Base-by-base conservation (phyloP, 2,888 invertebrate genomes). In the Brenthis daphne region DNA sequence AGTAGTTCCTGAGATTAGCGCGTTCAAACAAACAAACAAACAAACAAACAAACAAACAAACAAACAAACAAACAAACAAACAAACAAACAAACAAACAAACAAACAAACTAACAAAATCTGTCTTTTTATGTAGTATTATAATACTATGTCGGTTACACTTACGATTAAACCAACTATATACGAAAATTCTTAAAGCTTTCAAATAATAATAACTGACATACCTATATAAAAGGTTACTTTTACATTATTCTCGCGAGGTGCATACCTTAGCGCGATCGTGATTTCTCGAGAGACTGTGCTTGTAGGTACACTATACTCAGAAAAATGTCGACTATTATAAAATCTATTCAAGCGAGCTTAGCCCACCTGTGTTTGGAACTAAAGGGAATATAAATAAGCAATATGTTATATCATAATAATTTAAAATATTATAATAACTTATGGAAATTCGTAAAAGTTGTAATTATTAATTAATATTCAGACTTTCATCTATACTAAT, bases 191-290 rank as follows among this genome's bases (percentile, higher is more conserved):
- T 65, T 33, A 56, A 33, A 63, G 61, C 53, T 24, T 53, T 65
- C 56, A 60, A 58, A 67, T 67, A 67, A 67, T 67, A 67, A 67
- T 64, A 50, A 67, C 37, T 37, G 24, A 67, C 56, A 65, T 43
- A 61, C 65, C 60, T 20, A 20, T 20, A 20, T 20, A 20, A 20
- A 20, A 20, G 20, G 20, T 20, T 20, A 20, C 20, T 69, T 69
- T 65, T 65, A 63, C 67, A 61, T 66, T 66, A 66, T 67, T 67
- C 67, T 67, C 60, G 61, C 61, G 60, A 55, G 55, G 14, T 33
- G 57, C 57, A 55, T 67, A 67, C 67, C 67, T 67, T 67, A 56
- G 61, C 48, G 61, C 61, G 67, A 61, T 67, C 67, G 67, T 67
- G 61, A 69, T 69, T 71, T 68, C 60, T 63, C 65, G 61, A 43